phyloP scores from a whole-genome alignment of 1,140 invertebrate species.

The Penaeus japonicus region DNA sequence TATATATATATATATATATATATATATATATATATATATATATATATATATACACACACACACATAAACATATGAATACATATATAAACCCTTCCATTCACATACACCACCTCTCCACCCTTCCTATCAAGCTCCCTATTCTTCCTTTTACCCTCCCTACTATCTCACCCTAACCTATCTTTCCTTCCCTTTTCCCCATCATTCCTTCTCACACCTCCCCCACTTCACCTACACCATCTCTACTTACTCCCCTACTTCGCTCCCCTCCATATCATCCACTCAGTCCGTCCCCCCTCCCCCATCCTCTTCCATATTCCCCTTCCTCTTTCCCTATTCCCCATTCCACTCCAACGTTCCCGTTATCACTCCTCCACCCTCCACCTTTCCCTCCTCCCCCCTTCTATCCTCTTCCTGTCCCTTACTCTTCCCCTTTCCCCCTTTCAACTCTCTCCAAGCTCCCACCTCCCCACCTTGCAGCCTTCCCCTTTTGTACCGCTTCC shows the following conservation, averaged over 20 bases:
- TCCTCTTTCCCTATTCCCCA: too few species aligned
- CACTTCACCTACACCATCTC: neutral
- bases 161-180: neutral
- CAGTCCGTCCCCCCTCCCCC: neutral
- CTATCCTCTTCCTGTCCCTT: neutral
- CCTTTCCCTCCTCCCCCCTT: too few species aligned
- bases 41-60: neutral
- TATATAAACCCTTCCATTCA: neutral
- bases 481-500: neutral
- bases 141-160: too few species aligned
- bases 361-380: too few species aligned
- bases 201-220: neutral
- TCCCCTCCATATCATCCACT: neutral
- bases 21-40: conserved; percentile 6
- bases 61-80: neutral
- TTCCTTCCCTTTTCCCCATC: neutral
- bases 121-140: too few species aligned
- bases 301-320: neutral
- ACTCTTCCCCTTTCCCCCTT: too few species aligned
- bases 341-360: too few species aligned
- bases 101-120: neutral
- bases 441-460: too few species aligned
- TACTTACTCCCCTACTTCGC: neutral
- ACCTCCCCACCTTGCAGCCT: neutral
- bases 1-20: neutral